Percentiles rank a stretch among this genome's conserved stretches.
These are phyloP conservation scores for Ceratitis capitata DNA, from an alignment of 1,140 invertebrate genomes.

Conservation along the genomic window DNA sequence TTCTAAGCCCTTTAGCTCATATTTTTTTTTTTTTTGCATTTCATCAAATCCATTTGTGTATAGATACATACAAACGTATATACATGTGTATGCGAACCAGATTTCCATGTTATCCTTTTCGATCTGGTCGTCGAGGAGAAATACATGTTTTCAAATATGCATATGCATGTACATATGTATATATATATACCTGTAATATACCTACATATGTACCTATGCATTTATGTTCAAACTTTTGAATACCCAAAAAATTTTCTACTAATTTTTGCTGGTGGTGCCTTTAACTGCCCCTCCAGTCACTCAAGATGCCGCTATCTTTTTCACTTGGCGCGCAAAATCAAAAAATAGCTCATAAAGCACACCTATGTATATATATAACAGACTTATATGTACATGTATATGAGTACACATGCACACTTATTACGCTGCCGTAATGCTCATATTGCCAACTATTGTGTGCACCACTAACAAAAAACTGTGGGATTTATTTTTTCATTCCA, in stretches of 20 bases:
- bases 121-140: background rate
- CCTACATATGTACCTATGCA: background rate
- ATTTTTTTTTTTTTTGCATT: too few relatives aligned
- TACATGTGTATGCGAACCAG: background rate
- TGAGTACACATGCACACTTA: background rate
- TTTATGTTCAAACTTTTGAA: background rate
- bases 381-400: background rate
- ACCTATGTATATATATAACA: background rate
- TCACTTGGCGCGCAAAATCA: slow-evolving; percentile 14
- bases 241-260: background rate
- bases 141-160: background rate
- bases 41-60: background rate
- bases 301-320: background rate
- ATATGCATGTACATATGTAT: background rate
- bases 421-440: background rate
- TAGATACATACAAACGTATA: background rate
- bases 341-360: background rate
- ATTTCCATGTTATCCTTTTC: slow-evolving; percentile 20
- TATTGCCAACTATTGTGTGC: background rate
- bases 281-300: background rate
- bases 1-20: background rate
- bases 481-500: background rate
- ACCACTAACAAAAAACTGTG: too few relatives aligned
- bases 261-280: background rate
- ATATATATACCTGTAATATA: background rate